Base-by-base conservation (phyloP, 2,113 vertebrate genomes). In the Nipponia nippon region DNA sequence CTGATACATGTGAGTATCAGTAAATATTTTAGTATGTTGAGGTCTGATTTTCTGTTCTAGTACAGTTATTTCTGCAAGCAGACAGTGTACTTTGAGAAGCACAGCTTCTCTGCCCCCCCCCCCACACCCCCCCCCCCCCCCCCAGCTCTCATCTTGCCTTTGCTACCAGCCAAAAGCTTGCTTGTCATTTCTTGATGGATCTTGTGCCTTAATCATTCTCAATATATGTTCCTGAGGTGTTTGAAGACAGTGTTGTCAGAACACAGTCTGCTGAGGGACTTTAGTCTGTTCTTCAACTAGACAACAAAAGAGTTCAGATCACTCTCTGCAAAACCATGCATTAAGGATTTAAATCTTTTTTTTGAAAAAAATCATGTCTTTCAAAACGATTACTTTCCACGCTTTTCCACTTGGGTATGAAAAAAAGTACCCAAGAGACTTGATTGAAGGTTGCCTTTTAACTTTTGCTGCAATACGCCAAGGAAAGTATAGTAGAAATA, bases 171-270 rank as follows among this genome's bases (percentile, higher is more conserved):
- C 75, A 85, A 70, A 94, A 89, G 21, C 17, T 42, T 83, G 32
- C n/a, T 96, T 93, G 63, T 94, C 89, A 73, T 84, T 66, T 84
- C 75, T 89, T 92, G 90, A 91, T 96, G 83, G 73, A 93, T 94
- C 63, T 15, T 14, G 40, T 70, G 26, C 69, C 69, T 95, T 87
- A 90, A 66, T 94, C 82, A 52, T 69, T 93, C 65, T 90, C 70
- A 67, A 3, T 71, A 10, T 79, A 29, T 49, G 44, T 91, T 94
- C 50, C 49, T 65, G 63, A 89, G 75, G 21, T 71, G 42, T 44
- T 87, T 93, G 86, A 87, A 83, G 75, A 53, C 50, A 76, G 25
- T 7, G 13, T 50, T 92, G 78, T 90, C 63, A 80, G 87, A 94
- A 90, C 61, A 71, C 42, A 80, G 36, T 69, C 56, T 69, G 78